phyloP scores from a whole-genome alignment of 2,113 vertebrate genomes.

The Hemibagrus wyckioides region DNA sequence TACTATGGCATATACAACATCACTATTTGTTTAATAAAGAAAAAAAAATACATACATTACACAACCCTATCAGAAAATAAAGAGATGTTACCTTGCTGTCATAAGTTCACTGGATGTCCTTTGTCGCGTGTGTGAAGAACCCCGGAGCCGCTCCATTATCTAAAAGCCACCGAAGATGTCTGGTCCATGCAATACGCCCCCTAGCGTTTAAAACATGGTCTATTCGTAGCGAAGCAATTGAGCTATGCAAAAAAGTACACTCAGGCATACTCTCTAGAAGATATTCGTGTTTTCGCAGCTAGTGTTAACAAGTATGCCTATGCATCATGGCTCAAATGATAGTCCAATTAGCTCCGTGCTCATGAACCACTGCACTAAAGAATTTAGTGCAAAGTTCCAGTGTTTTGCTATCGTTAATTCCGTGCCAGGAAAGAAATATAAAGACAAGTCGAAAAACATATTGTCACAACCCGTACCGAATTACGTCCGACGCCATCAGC shows the following conservation, averaged over 20 bases:
- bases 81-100: slow-evolving; percentile 56
- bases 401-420: neutral
- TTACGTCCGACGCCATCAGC: slow-evolving; percentile 29
- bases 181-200: slow-evolving; percentile 63
- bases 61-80: slow-evolving; percentile 12
- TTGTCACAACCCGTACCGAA: slow-evolving; percentile 38
- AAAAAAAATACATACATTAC: neutral
- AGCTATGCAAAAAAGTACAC: neutral
- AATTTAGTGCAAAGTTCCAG: neutral
- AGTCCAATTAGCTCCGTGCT: neutral
- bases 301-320: neutral
- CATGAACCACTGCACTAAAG: neutral
- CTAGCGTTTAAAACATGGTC: slow-evolving; percentile 58
- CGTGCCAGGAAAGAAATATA: slow-evolving; percentile 31
- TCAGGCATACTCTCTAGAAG: neutral
- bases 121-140: slow-evolving; percentile 54
- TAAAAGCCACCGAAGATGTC: slow-evolving; percentile 33
- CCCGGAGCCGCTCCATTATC: slow-evolving; percentile 64
- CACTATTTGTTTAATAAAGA: too few species aligned
- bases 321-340: neutral
- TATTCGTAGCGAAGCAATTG: neutral
- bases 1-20: too few species aligned
- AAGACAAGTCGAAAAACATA: slow-evolving; percentile 28
- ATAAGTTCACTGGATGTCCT: slow-evolving; percentile 54
- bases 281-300: neutral